Percentiles rank a stretch among this genome's conserved stretches.
phyloP scores from a whole-genome alignment of 2,888 invertebrate species.

The Galerucella calmariensis region DNA sequence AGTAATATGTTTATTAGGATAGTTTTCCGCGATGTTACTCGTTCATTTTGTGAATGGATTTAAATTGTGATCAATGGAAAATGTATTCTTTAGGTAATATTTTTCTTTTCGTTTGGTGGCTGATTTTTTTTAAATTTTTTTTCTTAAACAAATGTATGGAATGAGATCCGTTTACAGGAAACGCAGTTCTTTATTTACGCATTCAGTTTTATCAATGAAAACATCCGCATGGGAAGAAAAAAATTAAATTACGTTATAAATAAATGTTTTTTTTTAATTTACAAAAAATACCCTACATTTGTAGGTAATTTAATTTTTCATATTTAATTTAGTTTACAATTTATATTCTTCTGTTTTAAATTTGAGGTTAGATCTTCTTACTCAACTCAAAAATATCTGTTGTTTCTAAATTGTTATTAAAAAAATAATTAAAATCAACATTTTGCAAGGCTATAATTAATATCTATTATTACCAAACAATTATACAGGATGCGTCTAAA shows the following conservation, averaged over 20 bases:
- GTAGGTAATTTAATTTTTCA: no score
- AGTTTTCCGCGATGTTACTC: constrained; percentile 28
- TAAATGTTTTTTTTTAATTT: no score
- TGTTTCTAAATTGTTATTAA: neutral
- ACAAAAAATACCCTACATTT: no score
- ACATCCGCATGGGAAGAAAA: neutral
- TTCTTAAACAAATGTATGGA: neutral
- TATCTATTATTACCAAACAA: no score
- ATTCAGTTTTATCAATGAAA: constrained; percentile 20
- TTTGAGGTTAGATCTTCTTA: neutral
- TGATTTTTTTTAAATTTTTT: neutral
- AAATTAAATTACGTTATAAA: neutral
- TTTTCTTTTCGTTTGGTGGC: constrained; percentile 1
- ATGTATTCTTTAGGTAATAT: constrained; percentile 64
- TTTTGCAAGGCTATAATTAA: no score
- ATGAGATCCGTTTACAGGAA: neutral
- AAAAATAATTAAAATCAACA: no score
- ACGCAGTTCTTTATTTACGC: constrained; percentile 29
- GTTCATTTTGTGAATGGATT: constrained; percentile 36
- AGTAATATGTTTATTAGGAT: constrained; percentile 15
- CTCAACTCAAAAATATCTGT: neutral
- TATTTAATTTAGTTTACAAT: no score
- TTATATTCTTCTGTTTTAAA: neutral
- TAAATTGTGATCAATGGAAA: constrained; percentile 57
- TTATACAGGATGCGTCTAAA: neutral